Conservation (phyloP, 2,113 vertebrate genomes). For the Tapirus terrestris region DNA sequence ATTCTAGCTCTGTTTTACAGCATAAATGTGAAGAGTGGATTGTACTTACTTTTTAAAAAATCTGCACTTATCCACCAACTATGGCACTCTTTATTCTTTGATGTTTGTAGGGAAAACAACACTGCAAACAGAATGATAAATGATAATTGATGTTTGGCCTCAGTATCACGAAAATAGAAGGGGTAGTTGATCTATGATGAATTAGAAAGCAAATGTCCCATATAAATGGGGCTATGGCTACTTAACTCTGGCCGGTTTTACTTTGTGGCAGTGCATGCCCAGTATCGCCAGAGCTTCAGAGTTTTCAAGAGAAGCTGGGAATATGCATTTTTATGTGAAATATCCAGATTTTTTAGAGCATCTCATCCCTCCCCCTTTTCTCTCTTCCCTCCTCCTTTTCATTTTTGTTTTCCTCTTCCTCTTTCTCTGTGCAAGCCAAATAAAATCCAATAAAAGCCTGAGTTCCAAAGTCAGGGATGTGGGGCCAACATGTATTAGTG, state of each 20-base stretch:
- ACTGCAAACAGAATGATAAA: neutral
- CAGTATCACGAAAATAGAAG: neutral
- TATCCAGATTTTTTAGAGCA: neutral
- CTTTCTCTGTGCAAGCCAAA: neutral
- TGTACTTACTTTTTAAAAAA: neutral
- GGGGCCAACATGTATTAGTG: neutral
- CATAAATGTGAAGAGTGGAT: conserved; percentile 12
- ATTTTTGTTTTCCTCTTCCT: neutral
- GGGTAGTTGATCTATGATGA: neutral
- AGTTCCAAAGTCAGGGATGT: neutral
- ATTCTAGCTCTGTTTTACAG: conserved; percentile 46
- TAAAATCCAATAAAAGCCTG: neutral
- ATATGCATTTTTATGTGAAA: neutral
- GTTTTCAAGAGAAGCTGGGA: conserved; percentile 37
- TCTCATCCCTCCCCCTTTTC: neutral
- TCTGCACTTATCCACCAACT: neutral
- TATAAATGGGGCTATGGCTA: neutral
- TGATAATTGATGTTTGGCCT: neutral
- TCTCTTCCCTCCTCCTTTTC: no score
- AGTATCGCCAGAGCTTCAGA: neutral
- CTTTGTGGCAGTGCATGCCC: neutral
- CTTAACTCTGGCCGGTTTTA: neutral
- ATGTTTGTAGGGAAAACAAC: neutral
- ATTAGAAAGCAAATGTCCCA: neutral
- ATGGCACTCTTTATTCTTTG: neutral